Evolutionary conservation across 2,113 vertebrate genomes (phyloP).

Genomic region (Tamias sibiricus): DNA sequence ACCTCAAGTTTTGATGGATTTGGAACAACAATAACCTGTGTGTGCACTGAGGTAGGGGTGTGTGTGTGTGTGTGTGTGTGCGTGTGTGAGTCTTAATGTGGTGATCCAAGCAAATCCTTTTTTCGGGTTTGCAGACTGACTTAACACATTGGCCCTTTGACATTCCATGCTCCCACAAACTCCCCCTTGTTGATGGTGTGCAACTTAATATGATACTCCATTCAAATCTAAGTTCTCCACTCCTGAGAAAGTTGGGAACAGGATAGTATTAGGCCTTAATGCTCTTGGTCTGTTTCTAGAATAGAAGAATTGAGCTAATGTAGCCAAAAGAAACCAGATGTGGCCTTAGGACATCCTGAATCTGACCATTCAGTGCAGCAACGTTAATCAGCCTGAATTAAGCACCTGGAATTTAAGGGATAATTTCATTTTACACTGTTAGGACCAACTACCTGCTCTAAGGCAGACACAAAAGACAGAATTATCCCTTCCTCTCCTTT

Average conservation of each 20-base stretch:
- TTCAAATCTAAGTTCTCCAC: not conserved
- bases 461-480: not conserved
- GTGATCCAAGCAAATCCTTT: not conserved
- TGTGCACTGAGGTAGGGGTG: rapidly evolving
- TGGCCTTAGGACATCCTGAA: not conserved
- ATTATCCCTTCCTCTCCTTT: not conserved
- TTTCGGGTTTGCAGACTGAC: not conserved
- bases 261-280: not conserved
- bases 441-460: not conserved
- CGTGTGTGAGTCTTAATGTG: not conserved
- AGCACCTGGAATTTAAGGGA: not conserved
- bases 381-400: not conserved
- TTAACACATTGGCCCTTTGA: not conserved
- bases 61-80: too few relatives aligned
- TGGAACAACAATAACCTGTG: not conserved
- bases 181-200: not conserved
- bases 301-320: not conserved
- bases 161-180: not conserved
- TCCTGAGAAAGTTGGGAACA: not conserved
- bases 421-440: not conserved
- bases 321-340: not conserved
- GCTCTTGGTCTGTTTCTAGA: not conserved
- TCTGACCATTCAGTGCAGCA: not conserved
- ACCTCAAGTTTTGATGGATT: not conserved
- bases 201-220: not conserved